Base-by-base conservation (phyloP, 1,140 invertebrate genomes). In the Maconellicoccus hirsutus region DNA sequence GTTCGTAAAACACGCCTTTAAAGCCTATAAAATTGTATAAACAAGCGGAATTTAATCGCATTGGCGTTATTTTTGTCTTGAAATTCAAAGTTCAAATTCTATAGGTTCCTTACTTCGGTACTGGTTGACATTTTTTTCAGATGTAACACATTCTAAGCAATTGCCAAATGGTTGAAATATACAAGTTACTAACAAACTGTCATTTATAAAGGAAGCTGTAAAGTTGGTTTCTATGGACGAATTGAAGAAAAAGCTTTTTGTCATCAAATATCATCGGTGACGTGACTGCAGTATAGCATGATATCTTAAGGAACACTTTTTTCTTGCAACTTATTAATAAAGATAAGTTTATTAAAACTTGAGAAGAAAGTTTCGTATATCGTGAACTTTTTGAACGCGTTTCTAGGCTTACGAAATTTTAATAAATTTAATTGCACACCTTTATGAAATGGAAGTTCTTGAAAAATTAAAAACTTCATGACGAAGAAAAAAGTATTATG, bases 121-220 rank as follows among this genome's bases (percentile, higher is more conserved):
- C 21, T 66, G 52, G 16, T 59, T 66, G 25, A 66, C n/a, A n/a
- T n/a, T 66, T 25, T 12, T 66, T 66, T 66, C 25, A 22, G 25
- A 66, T 66, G 21, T 26, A 66, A 66, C 16, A 22, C 25, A 19
- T 66, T 66, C 22, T 23, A 23, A 23, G 21, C 16, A 16, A 22
- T 66, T 66, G 61, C 61, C 61, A 66, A 66, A 66, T 66, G 7
- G 61, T 66, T 66, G 22, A 26, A 25, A 66, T 66, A 23, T 26
- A 26, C 25, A 66, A 6, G 22, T 66, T 66, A 8, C 25, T 26
- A 25, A 66, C 61, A 66, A 66, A 25, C 21, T 22, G 61, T 66
- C 25, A 66, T 66, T 66, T 66, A 66, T 66, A 66, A 66, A 66
- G 25, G 25, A n/a, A n/a, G n/a, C n/a, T n/a, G n/a, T n/a, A n/a